Conservation (phyloP, 2,888 invertebrate genomes). For the Drosophila rubida region DNA sequence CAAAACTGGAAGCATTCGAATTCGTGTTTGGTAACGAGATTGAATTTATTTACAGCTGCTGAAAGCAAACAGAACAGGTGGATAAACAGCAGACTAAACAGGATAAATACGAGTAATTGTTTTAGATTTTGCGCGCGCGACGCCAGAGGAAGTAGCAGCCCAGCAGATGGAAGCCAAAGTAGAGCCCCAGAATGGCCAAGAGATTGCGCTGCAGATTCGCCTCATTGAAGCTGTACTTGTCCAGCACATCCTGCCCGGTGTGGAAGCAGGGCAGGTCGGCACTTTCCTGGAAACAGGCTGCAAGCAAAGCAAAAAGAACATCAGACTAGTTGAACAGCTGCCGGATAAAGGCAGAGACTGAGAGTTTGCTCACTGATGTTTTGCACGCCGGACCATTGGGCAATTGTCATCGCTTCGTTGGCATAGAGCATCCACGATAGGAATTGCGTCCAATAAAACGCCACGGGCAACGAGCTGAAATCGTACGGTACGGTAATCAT, state of each 20-base stretch:
- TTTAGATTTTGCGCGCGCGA: constrained; percentile 86
- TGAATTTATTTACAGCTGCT: constrained; percentile 55
- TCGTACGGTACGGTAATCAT: too few species aligned
- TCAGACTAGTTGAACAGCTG: constrained; percentile 43
- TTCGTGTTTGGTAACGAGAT: constrained; percentile 15
- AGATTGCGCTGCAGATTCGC: constrained; percentile 88
- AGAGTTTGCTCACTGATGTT: constrained; percentile 82
- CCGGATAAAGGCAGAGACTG: not conserved
- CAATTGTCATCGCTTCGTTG: constrained; percentile 92
- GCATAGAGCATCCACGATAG: constrained; percentile 95
- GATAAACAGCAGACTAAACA: constrained; percentile 19
- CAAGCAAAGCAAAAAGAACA: too few species aligned
- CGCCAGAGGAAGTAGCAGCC: constrained; percentile 89
- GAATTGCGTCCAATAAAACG: constrained; percentile 91
- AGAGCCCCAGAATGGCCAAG: constrained; percentile 88
- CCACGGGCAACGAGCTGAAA: constrained; percentile 89
- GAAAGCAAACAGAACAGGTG: constrained; percentile 3
- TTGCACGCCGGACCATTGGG: constrained; percentile 91
- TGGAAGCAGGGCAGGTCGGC: constrained; percentile 89
- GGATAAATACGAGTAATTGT: constrained; percentile 4
- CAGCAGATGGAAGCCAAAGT: constrained; percentile 89
- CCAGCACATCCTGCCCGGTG: constrained; percentile 90
- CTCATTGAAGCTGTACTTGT: constrained; percentile 89
- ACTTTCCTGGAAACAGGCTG: constrained; percentile 87
- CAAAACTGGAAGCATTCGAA: not conserved